Evolutionary conservation across 2,113 vertebrate genomes (phyloP).

Genomic region (Grus americana): DNA sequence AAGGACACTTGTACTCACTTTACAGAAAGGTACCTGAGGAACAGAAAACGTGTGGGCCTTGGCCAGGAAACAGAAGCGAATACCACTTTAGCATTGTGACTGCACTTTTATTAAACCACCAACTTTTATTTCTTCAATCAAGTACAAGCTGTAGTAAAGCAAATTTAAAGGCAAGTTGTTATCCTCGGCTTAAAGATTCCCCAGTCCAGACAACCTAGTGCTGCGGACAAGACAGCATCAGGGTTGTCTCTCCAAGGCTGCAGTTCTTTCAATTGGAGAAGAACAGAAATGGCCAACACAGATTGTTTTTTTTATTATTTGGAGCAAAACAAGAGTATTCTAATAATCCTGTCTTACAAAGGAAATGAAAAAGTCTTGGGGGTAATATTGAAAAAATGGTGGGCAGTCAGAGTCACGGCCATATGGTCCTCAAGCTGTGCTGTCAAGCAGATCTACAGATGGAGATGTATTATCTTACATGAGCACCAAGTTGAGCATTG

Average conservation of each 20-base stretch:
- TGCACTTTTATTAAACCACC: neutral
- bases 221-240: neutral
- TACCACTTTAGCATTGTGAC: neutral
- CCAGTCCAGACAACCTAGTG: neutral
- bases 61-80: neutral
- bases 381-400: conserved; percentile 63
- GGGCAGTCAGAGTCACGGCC: conserved; percentile 65
- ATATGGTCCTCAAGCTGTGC: conserved; percentile 73
- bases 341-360: conserved; percentile 45
- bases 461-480: conserved; percentile 62
- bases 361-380: conserved; percentile 57
- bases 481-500: conserved; percentile 53
- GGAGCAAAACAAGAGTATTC: conserved; percentile 34
- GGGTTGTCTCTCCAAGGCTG: neutral
- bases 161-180: neutral
- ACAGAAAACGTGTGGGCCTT: neutral
- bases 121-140: neutral
- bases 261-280: neutral
- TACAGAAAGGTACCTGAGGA: neutral
- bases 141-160: neutral
- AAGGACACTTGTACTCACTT: neutral
- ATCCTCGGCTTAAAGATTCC: neutral
- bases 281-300: conserved; percentile 1
- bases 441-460: conserved; percentile 64
- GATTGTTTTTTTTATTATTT: neutral